A percentile compares a stretch with the other conserved stretches of the same genome.
These are phyloP conservation scores for Lepidocyrtoides sp. DNA, from an alignment of 2,888 invertebrate species.

Conservation along the genomic window DNA sequence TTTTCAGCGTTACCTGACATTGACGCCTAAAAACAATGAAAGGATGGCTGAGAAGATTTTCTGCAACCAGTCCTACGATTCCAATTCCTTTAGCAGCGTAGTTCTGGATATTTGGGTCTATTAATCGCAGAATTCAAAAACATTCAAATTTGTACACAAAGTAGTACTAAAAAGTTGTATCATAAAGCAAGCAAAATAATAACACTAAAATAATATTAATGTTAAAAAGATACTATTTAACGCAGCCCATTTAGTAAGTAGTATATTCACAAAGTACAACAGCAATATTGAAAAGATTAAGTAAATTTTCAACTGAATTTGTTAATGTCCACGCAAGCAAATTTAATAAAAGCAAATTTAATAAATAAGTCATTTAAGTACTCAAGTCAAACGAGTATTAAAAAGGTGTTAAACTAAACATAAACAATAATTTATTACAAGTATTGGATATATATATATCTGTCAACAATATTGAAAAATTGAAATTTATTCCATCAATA, in stretches of 20 bases:
- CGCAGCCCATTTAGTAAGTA: too few species aligned
- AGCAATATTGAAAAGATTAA: slow-evolving; percentile 5
- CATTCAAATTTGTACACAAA: neutral
- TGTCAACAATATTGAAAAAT: too few species aligned
- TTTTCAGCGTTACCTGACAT: slow-evolving; percentile 94
- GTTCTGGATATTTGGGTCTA: slow-evolving; percentile 89
- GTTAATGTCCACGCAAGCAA: too few species aligned
- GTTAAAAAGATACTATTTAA: neutral
- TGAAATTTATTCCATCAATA: slow-evolving; percentile 65
- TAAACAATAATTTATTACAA: too few species aligned
- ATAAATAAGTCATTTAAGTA: too few species aligned
- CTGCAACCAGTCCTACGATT: slow-evolving; percentile 94
- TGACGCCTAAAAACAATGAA: slow-evolving; percentile 97
- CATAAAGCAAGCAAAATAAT: neutral
- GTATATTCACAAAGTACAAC: neutral
- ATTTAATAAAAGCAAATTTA: too few species aligned
- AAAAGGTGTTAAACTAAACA: too few species aligned
- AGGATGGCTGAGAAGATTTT: slow-evolving; percentile 97
- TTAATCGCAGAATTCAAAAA: neutral
- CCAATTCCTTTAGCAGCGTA: slow-evolving; percentile 94
- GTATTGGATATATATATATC: too few species aligned
- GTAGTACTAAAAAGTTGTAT: neutral
- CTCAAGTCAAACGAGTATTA: too few species aligned
- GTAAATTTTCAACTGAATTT: too few species aligned
- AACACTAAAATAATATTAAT: neutral